Conservation (phyloP, 2,113 vertebrate species). For the Alectura lathami region DNA sequence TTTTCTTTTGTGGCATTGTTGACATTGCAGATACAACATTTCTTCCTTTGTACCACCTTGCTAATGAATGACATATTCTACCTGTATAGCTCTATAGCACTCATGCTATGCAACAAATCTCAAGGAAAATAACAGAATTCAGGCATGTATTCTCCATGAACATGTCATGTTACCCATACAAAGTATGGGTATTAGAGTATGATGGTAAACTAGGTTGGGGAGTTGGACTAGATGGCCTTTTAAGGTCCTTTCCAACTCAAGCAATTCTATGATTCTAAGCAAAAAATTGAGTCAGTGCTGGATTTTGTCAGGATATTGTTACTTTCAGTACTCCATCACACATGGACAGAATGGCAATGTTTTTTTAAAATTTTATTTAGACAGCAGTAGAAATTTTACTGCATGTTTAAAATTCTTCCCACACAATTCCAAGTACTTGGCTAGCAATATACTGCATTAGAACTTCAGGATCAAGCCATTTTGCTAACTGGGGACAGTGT, state of each 20-base stretch:
- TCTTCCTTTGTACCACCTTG: neutral
- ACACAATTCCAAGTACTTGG: neutral
- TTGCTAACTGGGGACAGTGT: neutral
- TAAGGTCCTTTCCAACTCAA: too few relatives aligned
- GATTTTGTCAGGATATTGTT: neutral
- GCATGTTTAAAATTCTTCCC: neutral
- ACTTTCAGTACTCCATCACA: neutral
- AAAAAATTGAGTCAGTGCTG: neutral
- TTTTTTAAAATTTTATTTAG: neutral
- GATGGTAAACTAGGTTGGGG: neutral
- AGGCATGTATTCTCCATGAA: neutral
- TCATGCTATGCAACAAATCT: neutral
- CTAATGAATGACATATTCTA: neutral
- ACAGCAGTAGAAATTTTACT: neutral
- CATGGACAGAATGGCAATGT: rapidly evolving
- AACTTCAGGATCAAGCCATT: neutral
- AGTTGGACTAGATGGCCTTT: too few relatives aligned
- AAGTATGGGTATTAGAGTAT: neutral
- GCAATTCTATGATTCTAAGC: too few relatives aligned
- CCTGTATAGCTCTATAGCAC: neutral
- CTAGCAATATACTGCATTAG: neutral
- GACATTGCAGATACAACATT: neutral
- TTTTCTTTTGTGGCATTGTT: neutral
- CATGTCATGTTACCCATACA: neutral
- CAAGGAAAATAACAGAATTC: neutral